Evolutionary conservation across 1,140 invertebrate genomes (phyloP), one percentile per base, ranked within the genome.

Genomic region (Armadillidium nasatum): DNA sequence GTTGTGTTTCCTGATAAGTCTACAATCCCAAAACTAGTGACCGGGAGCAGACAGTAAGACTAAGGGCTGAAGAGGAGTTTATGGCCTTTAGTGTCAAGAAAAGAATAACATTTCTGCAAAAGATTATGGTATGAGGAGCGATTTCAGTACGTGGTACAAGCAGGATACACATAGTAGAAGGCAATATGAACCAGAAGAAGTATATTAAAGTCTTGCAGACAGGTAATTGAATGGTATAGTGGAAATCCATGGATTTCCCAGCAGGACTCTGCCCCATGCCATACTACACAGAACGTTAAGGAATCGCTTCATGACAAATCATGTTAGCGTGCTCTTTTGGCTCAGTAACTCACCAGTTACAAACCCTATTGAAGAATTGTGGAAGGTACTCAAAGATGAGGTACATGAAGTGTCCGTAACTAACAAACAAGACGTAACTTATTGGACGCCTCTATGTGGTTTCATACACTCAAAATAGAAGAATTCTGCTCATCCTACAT

Each of bases 251-350:
- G 71, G 6, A 72, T 72, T 45, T 4, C 43, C 71, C 44, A 72
- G 13, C 33, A 43, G 43, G 71, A 72, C 44, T 72, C 71, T 15
- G 78, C 78, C 46, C 76, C 78, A 70, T 82, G 81, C 68, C 80
- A 80, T 73, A 82, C 44, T 15, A 81, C 80, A 21, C 82, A 80
- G 66, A n/a, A 0, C 13, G 73, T 82, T 13, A 82, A 74, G 71
- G 73, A 2, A 44, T n/a, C n/a, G 67, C 9, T 69, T n/a, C 22
- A 69, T 10, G 21, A 9, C 7, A 69, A 69, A 23, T 69, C 1
- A 10, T 23, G 23, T 70, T 10, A 21, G 15, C 4, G 19, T 72
- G 21, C 43, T 72, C 13, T 15, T 23, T 23, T 45, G 71, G 71
- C 10, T 23, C 13, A 23, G 33, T 23, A 72, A 72, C 43, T 72